These are phyloP conservation scores for Poicephalus meyeri DNA, from an alignment of 2,113 vertebrate genomes.

Conservation along the genomic window DNA sequence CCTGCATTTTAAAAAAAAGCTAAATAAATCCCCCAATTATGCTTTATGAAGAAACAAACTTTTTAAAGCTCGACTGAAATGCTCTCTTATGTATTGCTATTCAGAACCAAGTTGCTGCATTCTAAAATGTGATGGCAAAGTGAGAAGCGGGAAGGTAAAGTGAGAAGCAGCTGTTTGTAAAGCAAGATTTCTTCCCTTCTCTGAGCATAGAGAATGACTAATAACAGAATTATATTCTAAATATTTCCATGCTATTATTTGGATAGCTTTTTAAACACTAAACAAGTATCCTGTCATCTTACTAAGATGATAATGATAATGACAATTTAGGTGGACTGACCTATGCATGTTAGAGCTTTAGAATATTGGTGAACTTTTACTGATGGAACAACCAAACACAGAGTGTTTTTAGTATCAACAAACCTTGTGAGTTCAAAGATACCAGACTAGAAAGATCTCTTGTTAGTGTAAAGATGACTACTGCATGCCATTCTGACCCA, in stretches of 20 bases:
- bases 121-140: neutral
- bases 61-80: conserved; percentile 21
- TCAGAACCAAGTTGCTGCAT: neutral
- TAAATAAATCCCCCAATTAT: neutral
- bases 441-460: neutral
- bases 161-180: neutral
- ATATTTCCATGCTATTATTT: neutral
- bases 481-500: neutral
- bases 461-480: neutral
- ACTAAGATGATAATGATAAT: neutral
- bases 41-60: conserved; percentile 15
- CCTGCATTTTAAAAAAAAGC: neutral
- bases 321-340: neutral
- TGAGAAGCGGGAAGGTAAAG: neutral
- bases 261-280: neutral
- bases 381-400: neutral
- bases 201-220: neutral
- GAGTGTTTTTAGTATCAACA: neutral
- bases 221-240: neutral
- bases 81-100: neutral
- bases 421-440: neutral
- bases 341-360: neutral
- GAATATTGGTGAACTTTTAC: neutral
- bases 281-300: neutral
- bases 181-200: neutral